Conservation (phyloP, 2,888 invertebrate genomes). For the Sinotaia quadrata region DNA sequence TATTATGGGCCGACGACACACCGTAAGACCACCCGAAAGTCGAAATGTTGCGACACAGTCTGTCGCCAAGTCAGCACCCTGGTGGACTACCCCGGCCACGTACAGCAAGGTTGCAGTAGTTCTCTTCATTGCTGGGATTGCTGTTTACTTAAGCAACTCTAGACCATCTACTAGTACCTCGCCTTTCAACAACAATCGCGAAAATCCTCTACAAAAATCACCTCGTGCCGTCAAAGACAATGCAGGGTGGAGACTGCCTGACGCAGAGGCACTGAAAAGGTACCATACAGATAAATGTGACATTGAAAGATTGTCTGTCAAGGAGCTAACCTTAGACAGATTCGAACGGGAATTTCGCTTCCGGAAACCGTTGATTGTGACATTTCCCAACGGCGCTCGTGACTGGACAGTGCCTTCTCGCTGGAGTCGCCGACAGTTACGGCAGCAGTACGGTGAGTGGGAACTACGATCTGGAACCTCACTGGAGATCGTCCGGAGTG, state of each 20-base stretch:
- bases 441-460: slow-evolving; percentile 53
- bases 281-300: slow-evolving; percentile 49
- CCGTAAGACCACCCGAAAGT: no score
- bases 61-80: background rate
- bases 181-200: no score
- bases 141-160: no score
- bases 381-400: slow-evolving; percentile 56
- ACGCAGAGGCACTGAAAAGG: slow-evolving; percentile 34
- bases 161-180: no score
- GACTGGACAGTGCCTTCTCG: slow-evolving; percentile 58
- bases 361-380: slow-evolving; percentile 60
- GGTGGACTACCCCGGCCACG: background rate
- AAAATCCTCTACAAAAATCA: no score
- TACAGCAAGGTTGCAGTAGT: background rate
- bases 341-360: slow-evolving; percentile 57
- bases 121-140: background rate
- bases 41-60: background rate
- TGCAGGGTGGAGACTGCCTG: slow-evolving; percentile 54
- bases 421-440: slow-evolving; percentile 44
- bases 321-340: slow-evolving; percentile 44
- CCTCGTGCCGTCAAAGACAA: background rate
- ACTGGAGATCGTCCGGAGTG: slow-evolving; percentile 60
- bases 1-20: no score
- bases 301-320: slow-evolving; percentile 47
- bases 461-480: slow-evolving; percentile 55